A percentile compares a stretch with the other conserved stretches of the same genome.
Evolutionary conservation across 2,113 vertebrate species (phyloP).

Genomic region (Carettochelys insculpta): DNA sequence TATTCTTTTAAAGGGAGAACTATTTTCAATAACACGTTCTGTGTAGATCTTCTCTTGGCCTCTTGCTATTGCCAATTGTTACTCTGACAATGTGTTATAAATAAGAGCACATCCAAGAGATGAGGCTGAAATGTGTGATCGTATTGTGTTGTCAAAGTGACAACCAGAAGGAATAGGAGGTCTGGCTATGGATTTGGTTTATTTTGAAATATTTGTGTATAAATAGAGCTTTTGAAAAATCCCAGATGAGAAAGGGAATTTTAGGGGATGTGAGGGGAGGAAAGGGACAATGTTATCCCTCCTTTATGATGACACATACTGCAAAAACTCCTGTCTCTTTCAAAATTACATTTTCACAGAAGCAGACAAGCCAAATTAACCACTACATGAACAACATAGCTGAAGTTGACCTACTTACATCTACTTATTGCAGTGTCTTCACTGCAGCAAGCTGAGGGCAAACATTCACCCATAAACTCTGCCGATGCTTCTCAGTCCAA

Average conservation of each 20-base stretch:
- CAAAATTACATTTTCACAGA: too few species aligned
- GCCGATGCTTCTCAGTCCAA: too few species aligned
- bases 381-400: too few species aligned
- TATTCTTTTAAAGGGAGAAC: slow-evolving; percentile 26
- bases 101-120: slow-evolving; percentile 57
- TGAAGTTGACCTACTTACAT: too few species aligned
- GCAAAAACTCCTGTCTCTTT: too few species aligned
- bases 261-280: slow-evolving; percentile 21
- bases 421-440: too few species aligned
- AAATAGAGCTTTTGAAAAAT: neutral
- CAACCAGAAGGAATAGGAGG: slow-evolving; percentile 59
- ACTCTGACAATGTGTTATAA: slow-evolving; percentile 65
- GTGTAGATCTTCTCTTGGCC: slow-evolving; percentile 56
- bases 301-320: neutral
- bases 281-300: neutral
- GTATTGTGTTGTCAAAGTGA: slow-evolving; percentile 61
- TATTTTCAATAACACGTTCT: slow-evolving; percentile 48
- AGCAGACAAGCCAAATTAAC: too few species aligned
- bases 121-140: slow-evolving; percentile 37
- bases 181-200: slow-evolving; percentile 42
- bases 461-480: too few species aligned
- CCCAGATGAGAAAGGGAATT: neutral
- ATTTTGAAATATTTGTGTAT: slow-evolving; percentile 21
- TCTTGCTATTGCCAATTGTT: slow-evolving; percentile 65
- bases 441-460: too few species aligned